Percentiles rank a stretch among this genome's conserved stretches.
Evolutionary conservation across 1,140 invertebrate genomes (phyloP).

Genomic region (Bactericera cockerelli): DNA sequence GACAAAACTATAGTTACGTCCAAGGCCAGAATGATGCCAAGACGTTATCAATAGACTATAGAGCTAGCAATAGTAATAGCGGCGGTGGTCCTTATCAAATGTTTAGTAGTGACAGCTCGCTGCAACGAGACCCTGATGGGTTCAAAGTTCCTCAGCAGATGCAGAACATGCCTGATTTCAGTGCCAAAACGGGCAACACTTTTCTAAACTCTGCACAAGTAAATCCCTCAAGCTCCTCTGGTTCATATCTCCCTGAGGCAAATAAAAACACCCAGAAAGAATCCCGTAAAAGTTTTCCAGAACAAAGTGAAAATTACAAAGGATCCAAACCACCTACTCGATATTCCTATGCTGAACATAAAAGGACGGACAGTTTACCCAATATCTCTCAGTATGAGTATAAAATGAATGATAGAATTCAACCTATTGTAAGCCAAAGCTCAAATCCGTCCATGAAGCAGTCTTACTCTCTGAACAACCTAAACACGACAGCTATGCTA

Average conservation of each 20-base stretch:
- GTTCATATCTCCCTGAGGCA: not conserved
- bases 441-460: slow-evolving; percentile 3
- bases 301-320: not conserved
- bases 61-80: too few species aligned
- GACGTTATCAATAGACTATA: not conserved
- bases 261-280: not conserved
- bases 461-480: not conserved
- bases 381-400: not conserved
- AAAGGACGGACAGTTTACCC: not conserved
- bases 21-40: not conserved
- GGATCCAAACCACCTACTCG: not conserved
- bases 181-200: not conserved
- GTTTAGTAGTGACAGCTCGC: not conserved
- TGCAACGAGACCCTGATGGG: not conserved
- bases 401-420: not conserved
- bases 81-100: not conserved
- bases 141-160: slow-evolving; percentile 6
- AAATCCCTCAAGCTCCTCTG: not conserved
- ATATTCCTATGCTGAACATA: not conserved
- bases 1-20: not conserved
- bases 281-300: not conserved
- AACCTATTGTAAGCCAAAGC: not conserved
- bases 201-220: too few species aligned
- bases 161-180: not conserved
- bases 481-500: not conserved